phyloP scores from a whole-genome alignment of 2,113 vertebrate species.

The Rissa tridactyla region DNA sequence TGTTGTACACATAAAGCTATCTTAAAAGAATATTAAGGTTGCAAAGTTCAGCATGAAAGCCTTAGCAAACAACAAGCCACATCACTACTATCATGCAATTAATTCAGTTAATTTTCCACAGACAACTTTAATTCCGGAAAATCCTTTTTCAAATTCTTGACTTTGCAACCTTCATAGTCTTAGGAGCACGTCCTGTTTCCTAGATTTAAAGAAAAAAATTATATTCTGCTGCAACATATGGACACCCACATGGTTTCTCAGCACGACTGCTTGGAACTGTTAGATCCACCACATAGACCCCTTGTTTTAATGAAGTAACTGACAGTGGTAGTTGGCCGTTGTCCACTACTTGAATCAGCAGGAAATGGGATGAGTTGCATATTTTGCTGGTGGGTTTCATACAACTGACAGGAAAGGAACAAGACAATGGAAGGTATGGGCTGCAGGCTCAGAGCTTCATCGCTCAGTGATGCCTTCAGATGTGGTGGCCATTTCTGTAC shows the following conservation, averaged over 20 bases:
- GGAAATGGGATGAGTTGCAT: neutral
- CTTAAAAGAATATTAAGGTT: neutral
- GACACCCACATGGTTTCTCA: neutral
- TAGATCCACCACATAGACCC: neutral
- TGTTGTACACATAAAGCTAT: neutral
- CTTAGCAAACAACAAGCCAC: neutral
- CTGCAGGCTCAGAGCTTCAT: neutral
- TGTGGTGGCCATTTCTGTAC: neutral
- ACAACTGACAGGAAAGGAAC: neutral
- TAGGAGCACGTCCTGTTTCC: neutral
- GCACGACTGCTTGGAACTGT: neutral
- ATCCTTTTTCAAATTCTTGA: neutral
- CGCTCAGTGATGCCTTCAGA: neutral
- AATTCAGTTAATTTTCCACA: neutral
- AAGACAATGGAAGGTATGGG: neutral
- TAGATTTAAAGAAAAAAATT: neutral
- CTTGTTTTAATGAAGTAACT: neutral
- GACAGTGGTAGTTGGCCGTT: neutral
- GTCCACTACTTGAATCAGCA: neutral
- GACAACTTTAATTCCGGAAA: neutral
- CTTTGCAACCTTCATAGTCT: neutral
- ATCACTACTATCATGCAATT: neutral
- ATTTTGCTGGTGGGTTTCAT: neutral
- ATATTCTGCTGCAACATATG: neutral
- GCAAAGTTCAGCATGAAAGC: neutral